These are phyloP conservation scores for Callipepla squamata DNA, from an alignment of 2,113 vertebrate species.

Conservation along the genomic window DNA sequence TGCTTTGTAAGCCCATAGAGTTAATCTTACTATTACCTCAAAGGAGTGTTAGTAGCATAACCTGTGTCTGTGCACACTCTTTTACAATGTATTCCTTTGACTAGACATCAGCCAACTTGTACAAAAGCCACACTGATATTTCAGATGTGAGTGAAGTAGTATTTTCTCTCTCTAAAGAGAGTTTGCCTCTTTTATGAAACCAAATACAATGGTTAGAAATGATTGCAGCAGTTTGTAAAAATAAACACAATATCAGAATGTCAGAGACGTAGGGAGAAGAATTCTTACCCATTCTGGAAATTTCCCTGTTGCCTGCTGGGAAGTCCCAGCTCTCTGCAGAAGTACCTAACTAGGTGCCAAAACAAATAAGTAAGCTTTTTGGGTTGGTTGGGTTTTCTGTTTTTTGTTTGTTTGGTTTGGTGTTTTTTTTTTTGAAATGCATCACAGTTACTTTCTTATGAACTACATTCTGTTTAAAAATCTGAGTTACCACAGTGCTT, in stretches of 20 bases:
- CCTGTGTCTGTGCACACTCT: background rate
- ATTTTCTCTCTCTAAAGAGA: background rate
- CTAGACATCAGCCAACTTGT: background rate
- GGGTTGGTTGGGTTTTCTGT: background rate
- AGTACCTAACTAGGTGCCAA: background rate
- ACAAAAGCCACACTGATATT: background rate
- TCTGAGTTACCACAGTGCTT: background rate
- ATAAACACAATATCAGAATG: background rate
- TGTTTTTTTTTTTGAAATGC: background rate
- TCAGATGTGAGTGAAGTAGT: background rate
- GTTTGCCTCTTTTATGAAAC: background rate
- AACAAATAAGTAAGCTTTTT: background rate
- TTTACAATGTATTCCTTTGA: fast-evolving
- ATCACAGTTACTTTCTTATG: background rate
- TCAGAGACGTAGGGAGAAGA: background rate
- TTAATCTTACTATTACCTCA: too few relatives aligned
- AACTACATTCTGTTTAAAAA: background rate
- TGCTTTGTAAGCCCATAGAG: background rate
- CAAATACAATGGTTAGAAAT: background rate
- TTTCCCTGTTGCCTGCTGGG: background rate
- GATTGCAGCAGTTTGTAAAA: background rate
- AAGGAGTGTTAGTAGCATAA: background rate
- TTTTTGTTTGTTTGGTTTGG: background rate
- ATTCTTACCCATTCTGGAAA: background rate
- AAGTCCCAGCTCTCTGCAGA: background rate